Base-by-base conservation (phyloP, 2,888 invertebrate species). In the Lasioglossum morio region DNA sequence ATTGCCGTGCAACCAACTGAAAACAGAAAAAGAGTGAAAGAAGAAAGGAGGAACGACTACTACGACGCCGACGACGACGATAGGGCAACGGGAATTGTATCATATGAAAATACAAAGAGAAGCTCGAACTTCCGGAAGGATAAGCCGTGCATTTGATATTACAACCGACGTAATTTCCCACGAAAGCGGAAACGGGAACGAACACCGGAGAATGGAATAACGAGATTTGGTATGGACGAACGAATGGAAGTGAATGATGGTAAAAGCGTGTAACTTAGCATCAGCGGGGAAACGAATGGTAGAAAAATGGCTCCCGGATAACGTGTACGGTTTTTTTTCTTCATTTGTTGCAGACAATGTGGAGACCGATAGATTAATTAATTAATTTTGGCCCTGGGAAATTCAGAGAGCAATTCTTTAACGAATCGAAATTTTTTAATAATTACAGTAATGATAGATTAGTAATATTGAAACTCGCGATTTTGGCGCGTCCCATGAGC, bases 61-160 rank as follows among this genome's bases (percentile, higher is more conserved):
- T 8, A 53, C 23, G 23, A 48, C 16, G 27, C 19, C 12, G 57
- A 4, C 23, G n/a, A n/a, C 23, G 27, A 14, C 27, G 60, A 2
- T 27, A 46, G 53, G n/a, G 73, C 46, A 23, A 34, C 53, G 66
- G 48, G 60, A 57, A 86, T 85, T 72, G 30, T 75, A 81, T 85
- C 81, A 40, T 85, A 85, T 27, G 86, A 81, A 73, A 80, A 73
- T 85, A 81, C 78, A 81, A 75, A 75, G 70, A 48, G 76, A 40
- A 43, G 48, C 81, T 76, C 78, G 37, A 79, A 81, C 86, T 85
- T 85, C 79, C 79, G 81, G 76, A 53, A 78, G 78, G 76, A 79
- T 78, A 78, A 81, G 46, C 74, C 82, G 48, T 57, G 73, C 66
- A 79, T 86, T 81, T 85, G 73, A 76, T 76, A 78, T 76, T 74